Evolutionary conservation across 2,888 invertebrate genomes (phyloP).

Genomic region (Dicranocentrus wangi): DNA sequence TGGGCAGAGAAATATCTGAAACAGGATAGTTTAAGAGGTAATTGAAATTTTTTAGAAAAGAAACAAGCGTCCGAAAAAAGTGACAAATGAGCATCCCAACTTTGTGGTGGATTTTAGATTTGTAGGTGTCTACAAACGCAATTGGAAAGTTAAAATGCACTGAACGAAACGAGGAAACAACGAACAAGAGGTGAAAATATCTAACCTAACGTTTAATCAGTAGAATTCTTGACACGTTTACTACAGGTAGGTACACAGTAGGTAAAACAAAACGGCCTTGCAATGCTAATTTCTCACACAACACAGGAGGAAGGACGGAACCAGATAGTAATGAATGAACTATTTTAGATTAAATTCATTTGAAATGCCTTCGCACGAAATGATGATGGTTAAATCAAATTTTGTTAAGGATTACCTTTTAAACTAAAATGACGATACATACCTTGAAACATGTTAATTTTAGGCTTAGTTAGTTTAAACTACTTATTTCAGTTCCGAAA

Average conservation of each 20-base stretch:
- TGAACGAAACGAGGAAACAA: not conserved
- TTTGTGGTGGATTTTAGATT: not conserved
- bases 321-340: too few species aligned
- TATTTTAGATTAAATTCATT: too few species aligned
- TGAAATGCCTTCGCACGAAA: too few species aligned
- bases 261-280: too few species aligned
- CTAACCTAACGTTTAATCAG: not conserved
- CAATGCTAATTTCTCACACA: too few species aligned
- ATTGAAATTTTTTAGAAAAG: conserved; percentile 6
- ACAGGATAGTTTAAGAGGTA: conserved; percentile 3
- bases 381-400: too few species aligned
- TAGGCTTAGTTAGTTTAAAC: not conserved
- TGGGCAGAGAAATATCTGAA: not conserved
- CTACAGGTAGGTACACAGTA: not conserved
- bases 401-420: too few species aligned
- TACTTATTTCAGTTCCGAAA: too few species aligned
- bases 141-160: not conserved
- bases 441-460: not conserved
- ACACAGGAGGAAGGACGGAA: too few species aligned
- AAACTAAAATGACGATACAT: not conserved
- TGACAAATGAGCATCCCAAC: conserved; percentile 1
- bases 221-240: not conserved
- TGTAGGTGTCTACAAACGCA: too few species aligned
- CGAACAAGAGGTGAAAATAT: not conserved
- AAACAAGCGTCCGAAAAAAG: not conserved